Evolutionary conservation across 1,140 invertebrate species (phyloP).

Genomic region (Plodia interpunctella): DNA sequence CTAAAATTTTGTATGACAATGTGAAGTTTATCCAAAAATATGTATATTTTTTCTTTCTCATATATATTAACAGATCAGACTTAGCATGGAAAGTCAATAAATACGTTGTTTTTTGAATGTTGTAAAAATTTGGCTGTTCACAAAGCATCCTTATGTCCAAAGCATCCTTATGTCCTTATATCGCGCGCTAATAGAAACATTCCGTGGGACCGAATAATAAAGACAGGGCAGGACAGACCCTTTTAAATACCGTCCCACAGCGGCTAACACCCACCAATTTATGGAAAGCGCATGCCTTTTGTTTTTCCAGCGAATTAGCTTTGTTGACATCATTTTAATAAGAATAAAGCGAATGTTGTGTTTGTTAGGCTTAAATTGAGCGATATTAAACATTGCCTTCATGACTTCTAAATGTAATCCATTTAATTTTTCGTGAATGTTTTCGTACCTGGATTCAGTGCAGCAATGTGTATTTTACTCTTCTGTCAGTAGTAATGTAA

Average conservation of each 20-base stretch:
- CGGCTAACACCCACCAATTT: constrained; percentile 8
- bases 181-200: neutral
- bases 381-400: neutral
- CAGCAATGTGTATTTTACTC: too few species aligned
- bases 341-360: neutral
- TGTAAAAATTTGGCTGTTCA: too few species aligned
- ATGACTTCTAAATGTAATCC: neutral
- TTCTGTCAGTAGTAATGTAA: too few species aligned
- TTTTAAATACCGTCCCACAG: constrained; percentile 32
- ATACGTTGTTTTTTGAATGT: too few species aligned
- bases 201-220: neutral
- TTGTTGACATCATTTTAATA: neutral
- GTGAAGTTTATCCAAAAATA: too few species aligned
- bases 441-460: too few species aligned
- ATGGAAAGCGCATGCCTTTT: neutral
- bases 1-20: too few species aligned
- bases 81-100: too few species aligned
- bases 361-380: neutral
- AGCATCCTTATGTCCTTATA: too few species aligned
- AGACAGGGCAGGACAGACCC: constrained; percentile 19
- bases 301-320: constrained; percentile 4
- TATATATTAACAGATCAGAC: too few species aligned
- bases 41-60: too few species aligned
- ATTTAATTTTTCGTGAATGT: neutral
- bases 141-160: too few species aligned